Evolutionary conservation across 1,140 invertebrate genomes (phyloP).

Genomic region (Lepidostoma basale): DNA sequence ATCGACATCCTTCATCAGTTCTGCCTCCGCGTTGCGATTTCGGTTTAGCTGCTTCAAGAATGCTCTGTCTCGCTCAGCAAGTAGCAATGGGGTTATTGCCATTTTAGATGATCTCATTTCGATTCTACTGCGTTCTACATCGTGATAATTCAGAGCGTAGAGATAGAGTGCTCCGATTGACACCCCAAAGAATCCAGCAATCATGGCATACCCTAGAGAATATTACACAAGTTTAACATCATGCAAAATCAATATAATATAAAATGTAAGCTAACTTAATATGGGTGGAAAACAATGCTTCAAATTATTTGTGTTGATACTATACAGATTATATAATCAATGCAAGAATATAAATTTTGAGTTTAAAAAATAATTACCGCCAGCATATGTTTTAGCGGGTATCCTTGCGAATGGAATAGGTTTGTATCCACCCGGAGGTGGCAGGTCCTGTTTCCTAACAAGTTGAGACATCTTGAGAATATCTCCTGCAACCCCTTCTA

Average conservation of each 20-base stretch:
- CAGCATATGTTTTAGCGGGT: slow-evolving; percentile 64
- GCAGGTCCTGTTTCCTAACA: slow-evolving; percentile 77
- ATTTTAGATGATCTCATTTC: slow-evolving; percentile 77
- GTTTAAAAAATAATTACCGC: slow-evolving; percentile 9
- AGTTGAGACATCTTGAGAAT: slow-evolving; percentile 46
- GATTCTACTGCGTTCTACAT: slow-evolving; percentile 63
- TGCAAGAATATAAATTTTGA: background rate
- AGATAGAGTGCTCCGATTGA: slow-evolving; percentile 64
- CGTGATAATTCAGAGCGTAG: slow-evolving; percentile 63
- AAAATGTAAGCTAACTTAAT: no score
- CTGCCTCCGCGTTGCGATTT: slow-evolving; percentile 83
- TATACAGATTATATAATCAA: background rate
- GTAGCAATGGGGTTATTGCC: slow-evolving; percentile 75
- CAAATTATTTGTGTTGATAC: no score
- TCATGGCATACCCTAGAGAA: slow-evolving; percentile 61
- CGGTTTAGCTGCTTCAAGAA: slow-evolving; percentile 79
- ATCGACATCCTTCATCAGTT: slow-evolving; percentile 86
- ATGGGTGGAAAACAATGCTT: no score
- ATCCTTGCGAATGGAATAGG: slow-evolving; percentile 74
- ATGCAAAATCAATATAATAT: no score
- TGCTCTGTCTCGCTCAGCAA: slow-evolving; percentile 82
- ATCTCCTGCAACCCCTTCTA: background rate
- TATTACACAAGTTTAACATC: background rate
- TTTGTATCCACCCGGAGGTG: slow-evolving; percentile 82
- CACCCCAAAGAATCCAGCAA: slow-evolving; percentile 66